Evolutionary conservation across 2,888 invertebrate genomes (phyloP).

Genomic region (Pemphredon lugubris): DNA sequence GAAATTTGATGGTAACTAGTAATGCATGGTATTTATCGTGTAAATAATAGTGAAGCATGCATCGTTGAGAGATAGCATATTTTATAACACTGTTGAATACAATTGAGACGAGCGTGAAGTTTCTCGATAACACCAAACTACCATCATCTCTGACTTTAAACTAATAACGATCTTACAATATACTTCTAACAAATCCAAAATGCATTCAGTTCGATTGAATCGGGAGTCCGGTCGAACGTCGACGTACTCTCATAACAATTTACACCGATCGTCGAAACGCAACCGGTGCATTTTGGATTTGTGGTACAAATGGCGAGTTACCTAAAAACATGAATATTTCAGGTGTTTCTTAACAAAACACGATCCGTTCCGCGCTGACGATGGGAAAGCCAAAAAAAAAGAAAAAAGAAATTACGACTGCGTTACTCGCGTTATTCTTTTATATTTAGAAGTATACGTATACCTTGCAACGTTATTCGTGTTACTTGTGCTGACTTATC

Average conservation of each 20-base stretch:
- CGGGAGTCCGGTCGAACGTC: too few relatives aligned
- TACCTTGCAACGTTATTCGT: too few relatives aligned
- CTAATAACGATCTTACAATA: conserved; percentile 36
- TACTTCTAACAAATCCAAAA: conserved; percentile 36
- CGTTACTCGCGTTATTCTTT: too few relatives aligned
- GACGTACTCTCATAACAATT: too few relatives aligned
- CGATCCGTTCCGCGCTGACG: background rate
- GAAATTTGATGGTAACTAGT: conserved; percentile 40
- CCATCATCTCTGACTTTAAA: conserved; percentile 65
- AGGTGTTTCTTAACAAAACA: background rate
- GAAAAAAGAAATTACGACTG: too few relatives aligned
- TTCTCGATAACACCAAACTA: background rate
- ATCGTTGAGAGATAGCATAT: conserved; percentile 35
- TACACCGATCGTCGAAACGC: too few relatives aligned
- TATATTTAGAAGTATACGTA: too few relatives aligned
- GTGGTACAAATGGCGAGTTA: conserved; percentile 57
- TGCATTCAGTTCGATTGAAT: too few relatives aligned
- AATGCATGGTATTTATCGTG: conserved; percentile 48
- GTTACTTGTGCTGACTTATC: too few relatives aligned
- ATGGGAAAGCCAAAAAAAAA: too few relatives aligned
- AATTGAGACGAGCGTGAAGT: background rate
- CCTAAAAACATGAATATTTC: conserved; percentile 3
- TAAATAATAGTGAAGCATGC: conserved; percentile 58
- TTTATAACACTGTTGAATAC: conserved; percentile 11
- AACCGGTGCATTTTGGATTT: conserved; percentile 60